A percentile compares a stretch with the other conserved stretches of the same genome.
Conservation (phyloP, 2,797 vertebrate genomes). For the Eulemur coronatus region DNA sequence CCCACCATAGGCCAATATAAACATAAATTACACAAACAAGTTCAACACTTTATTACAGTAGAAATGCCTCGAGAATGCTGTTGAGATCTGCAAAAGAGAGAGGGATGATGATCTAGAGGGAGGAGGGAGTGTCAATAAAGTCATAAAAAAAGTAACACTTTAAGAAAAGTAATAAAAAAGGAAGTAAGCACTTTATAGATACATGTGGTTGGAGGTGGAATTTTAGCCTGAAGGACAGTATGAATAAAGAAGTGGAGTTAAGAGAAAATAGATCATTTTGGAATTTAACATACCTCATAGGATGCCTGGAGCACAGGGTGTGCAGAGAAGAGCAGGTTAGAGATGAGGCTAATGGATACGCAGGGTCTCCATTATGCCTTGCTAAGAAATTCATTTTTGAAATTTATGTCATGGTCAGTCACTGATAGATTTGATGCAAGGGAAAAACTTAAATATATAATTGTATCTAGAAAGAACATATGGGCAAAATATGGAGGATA, state of each 20-base stretch:
- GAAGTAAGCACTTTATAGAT: not conserved
- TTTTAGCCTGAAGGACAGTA: not conserved
- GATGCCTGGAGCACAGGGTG: not conserved
- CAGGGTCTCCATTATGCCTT: not conserved
- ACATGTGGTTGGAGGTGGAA: not conserved
- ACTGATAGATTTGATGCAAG: not conserved
- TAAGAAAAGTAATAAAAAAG: not conserved
- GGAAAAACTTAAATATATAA: not conserved
- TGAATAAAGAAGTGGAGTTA: not conserved
- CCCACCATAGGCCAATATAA: not conserved
- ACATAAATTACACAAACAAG: not conserved
- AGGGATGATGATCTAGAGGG: not conserved
- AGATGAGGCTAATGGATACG: not conserved
- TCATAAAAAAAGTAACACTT: not conserved
- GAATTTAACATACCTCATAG: not conserved
- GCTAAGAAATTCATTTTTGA: not conserved
- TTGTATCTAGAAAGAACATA: not conserved
- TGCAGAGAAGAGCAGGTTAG: not conserved
- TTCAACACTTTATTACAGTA: not conserved
- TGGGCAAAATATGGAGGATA: not conserved
- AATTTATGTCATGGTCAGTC: not conserved
- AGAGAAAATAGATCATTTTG: not conserved
- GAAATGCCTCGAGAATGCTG: not conserved
- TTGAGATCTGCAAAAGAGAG: not conserved
- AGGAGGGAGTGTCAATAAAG: not conserved